These are phyloP conservation scores for Tokudaia muenninki DNA, from an alignment of 2,797 vertebrate genomes.

Conservation along the genomic window DNA sequence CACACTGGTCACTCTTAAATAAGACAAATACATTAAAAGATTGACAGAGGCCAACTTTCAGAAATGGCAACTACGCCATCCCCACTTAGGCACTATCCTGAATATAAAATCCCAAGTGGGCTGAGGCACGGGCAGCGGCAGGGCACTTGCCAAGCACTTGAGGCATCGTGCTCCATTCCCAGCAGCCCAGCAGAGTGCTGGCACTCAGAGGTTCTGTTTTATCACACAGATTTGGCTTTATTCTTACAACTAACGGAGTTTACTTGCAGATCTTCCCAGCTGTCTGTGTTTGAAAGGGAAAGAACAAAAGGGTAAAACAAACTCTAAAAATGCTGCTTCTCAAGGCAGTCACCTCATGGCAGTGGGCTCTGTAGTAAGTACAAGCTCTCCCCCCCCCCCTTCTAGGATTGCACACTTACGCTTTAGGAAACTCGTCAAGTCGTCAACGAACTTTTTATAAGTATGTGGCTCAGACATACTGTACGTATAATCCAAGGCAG, in stretches of 20 bases:
- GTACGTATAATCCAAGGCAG: slow-evolving; percentile 91
- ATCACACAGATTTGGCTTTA: not conserved
- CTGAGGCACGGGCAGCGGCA: not conserved
- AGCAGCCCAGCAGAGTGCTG: not conserved
- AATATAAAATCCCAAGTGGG: not conserved
- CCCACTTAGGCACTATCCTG: not conserved
- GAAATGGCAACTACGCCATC: not conserved
- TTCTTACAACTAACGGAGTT: slow-evolving; percentile 26
- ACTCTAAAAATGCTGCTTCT: not conserved
- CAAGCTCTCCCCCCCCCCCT: slow-evolving; percentile 11
- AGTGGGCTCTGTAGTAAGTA: not conserved
- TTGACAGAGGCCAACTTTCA: not conserved
- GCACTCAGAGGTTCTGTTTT: not conserved
- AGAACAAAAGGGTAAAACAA: not conserved
- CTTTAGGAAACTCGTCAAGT: slow-evolving; percentile 91
- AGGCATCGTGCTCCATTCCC: not conserved
- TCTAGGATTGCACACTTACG: slow-evolving; percentile 89
- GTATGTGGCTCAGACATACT: slow-evolving; percentile 87
- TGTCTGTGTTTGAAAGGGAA: not conserved
- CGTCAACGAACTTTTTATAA: slow-evolving; percentile 88
- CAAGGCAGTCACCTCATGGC: not conserved
- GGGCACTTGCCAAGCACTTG: not conserved
- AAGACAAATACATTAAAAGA: not conserved
- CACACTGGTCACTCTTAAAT: not conserved
- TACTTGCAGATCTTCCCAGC: slow-evolving; percentile 1